Conservation (phyloP, 1,140 invertebrate species). For the Drosophila mojavensis region DNA sequence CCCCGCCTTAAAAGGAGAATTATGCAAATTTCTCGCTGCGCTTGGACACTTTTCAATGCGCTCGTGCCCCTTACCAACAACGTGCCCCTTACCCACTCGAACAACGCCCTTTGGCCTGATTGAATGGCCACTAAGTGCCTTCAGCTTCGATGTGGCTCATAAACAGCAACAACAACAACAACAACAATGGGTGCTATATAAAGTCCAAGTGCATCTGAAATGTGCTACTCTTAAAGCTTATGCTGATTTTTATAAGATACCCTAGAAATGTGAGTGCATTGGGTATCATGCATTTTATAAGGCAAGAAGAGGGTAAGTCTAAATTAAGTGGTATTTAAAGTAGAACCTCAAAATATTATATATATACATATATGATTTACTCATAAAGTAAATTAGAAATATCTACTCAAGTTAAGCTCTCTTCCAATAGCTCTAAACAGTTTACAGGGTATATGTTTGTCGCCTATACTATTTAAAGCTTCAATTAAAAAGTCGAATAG, state of each 20-base stretch:
- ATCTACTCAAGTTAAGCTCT: no score
- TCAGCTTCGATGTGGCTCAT: conserved; percentile 41
- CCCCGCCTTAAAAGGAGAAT: conserved; percentile 59
- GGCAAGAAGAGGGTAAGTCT: no score
- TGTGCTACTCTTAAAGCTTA: conserved; percentile 22
- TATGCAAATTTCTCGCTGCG: conserved; percentile 74
- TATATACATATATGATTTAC: no score
- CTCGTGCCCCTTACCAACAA: background rate
- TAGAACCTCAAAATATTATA: no score
- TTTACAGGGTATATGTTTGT: no score
- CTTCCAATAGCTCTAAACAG: no score
- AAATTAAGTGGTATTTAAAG: no score
- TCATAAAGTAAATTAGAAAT: no score
- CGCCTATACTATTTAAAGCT: no score
- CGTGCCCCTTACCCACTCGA: background rate
- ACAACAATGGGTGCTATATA: conserved; percentile 22
- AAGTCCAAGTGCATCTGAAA: conserved; percentile 29
- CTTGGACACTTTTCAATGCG: conserved; percentile 69
- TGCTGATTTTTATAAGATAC: conserved; percentile 28
- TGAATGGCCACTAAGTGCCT: conserved; percentile 73
- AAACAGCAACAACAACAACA: conserved; percentile 36
- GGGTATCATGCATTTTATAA: background rate
- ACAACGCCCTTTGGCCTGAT: conserved; percentile 48
- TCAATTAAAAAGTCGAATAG: no score
- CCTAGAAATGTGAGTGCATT: background rate